Evolutionary conservation across 2,797 vertebrate genomes (phyloP), one percentile per base, ranked within the genome.

Genomic region (Kryptopterus vitreolus): DNA sequence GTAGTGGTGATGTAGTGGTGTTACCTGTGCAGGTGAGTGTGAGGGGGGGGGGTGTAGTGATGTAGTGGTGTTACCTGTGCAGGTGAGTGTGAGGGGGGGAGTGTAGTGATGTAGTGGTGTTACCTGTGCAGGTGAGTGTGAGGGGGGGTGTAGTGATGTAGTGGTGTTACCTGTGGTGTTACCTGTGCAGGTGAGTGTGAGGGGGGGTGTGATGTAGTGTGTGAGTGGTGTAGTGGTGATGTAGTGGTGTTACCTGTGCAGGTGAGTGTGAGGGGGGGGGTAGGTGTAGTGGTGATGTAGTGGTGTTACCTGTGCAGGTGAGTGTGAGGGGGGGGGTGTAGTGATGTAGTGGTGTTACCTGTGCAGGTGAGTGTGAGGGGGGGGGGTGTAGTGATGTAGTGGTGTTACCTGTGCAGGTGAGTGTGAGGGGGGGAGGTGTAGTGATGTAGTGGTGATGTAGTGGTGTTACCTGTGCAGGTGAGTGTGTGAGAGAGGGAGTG

Each of bases 251-350:
- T 58, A 58, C n/a, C 57, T 58, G 57, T 26, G 57, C 11, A 58
- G 24, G 55, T 57, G 22, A n/a, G 48, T 53, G 50, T 53, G 16
- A 53, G 5, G 5, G 4, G 20, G 18, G 13, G 13, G 13, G 16
- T n/a, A n/a, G n/a, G n/a, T n/a, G n/a, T n/a, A n/a, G n/a, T n/a
- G n/a, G n/a, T n/a, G n/a, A n/a, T 38, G 35, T 38, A 38, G 18
- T 3, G 3, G 16, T 18, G 50, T 24, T 59, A 59, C 58, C 58
- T 59, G 89, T 95, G 91, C 24, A 99, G 93, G 86, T 99, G 98
- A 15, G 92, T 92, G 57, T 89, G 75, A 99, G 95, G 88, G 35
- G 95, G 88, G n/a, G n/a, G n/a, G n/a, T n/a, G n/a, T n/a, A n/a
- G n/a, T n/a, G n/a, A n/a, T 96, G 88, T 97, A 95, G 88, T 1